Evolutionary conservation across 2,888 invertebrate genomes (phyloP).

Genomic region (Barypeithes pellucidus): DNA sequence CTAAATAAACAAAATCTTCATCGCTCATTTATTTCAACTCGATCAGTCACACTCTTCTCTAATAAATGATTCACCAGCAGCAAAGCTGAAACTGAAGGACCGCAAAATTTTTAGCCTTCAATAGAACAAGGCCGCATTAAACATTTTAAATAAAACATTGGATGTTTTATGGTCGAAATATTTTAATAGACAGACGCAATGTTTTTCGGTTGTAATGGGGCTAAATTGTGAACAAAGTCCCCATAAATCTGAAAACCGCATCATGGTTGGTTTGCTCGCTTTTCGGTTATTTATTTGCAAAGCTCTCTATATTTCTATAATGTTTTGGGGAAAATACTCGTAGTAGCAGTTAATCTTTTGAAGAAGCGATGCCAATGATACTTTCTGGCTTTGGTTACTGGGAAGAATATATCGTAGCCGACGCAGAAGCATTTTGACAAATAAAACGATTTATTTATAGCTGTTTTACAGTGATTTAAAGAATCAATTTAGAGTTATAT

Average conservation of each 20-base stretch:
- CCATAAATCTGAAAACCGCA: constrained; percentile 68
- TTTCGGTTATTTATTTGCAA: constrained; percentile 66
- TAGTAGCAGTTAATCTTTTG: constrained; percentile 52
- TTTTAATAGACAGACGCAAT: constrained; percentile 51
- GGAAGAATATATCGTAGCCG: constrained; percentile 46
- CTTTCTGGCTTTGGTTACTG: constrained; percentile 50
- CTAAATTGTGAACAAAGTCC: constrained; percentile 63
- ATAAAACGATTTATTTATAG: constrained; percentile 41
- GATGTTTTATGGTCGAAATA: constrained; percentile 52
- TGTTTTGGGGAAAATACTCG: constrained; percentile 52
- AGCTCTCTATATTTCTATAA: constrained; percentile 63
- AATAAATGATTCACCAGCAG: constrained; percentile 23
- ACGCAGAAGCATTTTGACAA: constrained; percentile 47
- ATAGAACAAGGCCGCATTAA: constrained; percentile 35
- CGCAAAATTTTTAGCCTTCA: constrained; percentile 45
- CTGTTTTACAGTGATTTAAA: constrained; percentile 32
- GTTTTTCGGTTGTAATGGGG: constrained; percentile 51
- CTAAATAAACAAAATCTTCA: background rate
- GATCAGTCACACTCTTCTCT: background rate
- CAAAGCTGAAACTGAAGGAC: constrained; percentile 38
- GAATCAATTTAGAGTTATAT: too few relatives aligned
- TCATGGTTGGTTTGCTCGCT: constrained; percentile 65
- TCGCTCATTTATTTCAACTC: background rate
- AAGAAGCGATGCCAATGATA: constrained; percentile 49
- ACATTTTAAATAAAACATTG: constrained; percentile 47